Base-by-base conservation (phyloP, 1,140 invertebrate species). In the Psix sp. region DNA sequence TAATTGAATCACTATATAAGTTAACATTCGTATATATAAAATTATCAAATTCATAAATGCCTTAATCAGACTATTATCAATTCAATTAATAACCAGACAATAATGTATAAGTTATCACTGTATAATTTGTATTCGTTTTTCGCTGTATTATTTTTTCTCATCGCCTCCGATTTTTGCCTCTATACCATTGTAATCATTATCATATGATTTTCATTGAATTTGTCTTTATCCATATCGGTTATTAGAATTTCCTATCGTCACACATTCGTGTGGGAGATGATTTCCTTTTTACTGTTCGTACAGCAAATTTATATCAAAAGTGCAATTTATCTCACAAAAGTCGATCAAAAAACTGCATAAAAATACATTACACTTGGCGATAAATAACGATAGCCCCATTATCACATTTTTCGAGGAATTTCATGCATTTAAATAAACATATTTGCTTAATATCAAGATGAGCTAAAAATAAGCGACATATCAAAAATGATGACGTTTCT, bases 321-420 rank as follows among this genome's bases (percentile, higher is more conserved):
- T 71, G 63, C 48, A 66, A 71, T 76, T 67, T 76, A 71, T 76
- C 73, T 48, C 43, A 40, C 52, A 67, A 67, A 66, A 40, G 54
- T 65, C 54, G 59, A 60, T 60, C 40, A 71, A 71, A 72, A 63
- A 52, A 31, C 10, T 65, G 59, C 56, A 65, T 65, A 72, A 45
- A 72, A 57, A 57, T 51, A 71, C n/a, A n/a, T n/a, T n/a, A n/a
- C n/a, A n/a, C n/a, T 52, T 48, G 49, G 14, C 38, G 13, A 35
- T 13, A 35, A 13, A 33, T 63, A 45, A 51, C 39, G 59, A 65
- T 72, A 65, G 45, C 33, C 11, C 13, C 33, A 51, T 63, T 63
- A 63, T 65, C 51, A 72, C 57, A 59, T 63, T 18, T 72, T 15
- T 45, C 38, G n/a, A 29, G 7, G 7, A 7, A 29, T 7, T 10